These are phyloP conservation scores for Drosophila watanabei DNA, from an alignment of 1,140 invertebrate genomes.

Conservation along the genomic window DNA sequence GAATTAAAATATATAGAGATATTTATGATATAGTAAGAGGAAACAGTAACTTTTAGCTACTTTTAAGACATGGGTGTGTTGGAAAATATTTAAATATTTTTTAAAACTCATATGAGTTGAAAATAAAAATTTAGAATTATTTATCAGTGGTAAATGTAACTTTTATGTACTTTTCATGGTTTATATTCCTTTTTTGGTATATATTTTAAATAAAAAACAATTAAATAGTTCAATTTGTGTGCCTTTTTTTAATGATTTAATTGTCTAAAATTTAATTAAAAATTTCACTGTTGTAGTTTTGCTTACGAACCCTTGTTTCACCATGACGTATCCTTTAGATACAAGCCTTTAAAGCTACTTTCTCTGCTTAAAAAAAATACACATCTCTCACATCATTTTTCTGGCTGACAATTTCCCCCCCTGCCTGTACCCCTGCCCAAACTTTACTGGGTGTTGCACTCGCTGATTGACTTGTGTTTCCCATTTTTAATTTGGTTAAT, in stretches of 20 bases:
- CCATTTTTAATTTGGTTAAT: slow-evolving; percentile 58
- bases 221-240: too few relatives aligned
- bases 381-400: neutral
- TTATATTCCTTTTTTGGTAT: accelerated
- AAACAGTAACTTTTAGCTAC: neutral
- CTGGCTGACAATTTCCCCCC: neutral
- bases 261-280: too few relatives aligned
- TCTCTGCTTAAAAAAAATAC: neutral
- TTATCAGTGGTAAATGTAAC: too few relatives aligned
- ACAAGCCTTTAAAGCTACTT: neutral
- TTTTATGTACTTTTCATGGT: neutral
- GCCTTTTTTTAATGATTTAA: too few relatives aligned
- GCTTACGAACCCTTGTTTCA: too few relatives aligned
- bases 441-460: slow-evolving; percentile 46
- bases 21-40: too few relatives aligned
- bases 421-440: neutral
- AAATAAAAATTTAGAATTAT: too few relatives aligned
- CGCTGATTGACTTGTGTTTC: slow-evolving; percentile 57
- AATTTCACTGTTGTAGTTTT: too few relatives aligned
- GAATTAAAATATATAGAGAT: neutral
- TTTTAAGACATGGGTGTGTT: too few relatives aligned
- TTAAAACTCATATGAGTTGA: too few relatives aligned
- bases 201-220: neutral
- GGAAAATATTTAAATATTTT: too few relatives aligned
- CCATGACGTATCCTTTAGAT: too few relatives aligned